These are phyloP conservation scores for Drosophila sucinea DNA, from an alignment of 1,140 invertebrate genomes.

Conservation along the genomic window DNA sequence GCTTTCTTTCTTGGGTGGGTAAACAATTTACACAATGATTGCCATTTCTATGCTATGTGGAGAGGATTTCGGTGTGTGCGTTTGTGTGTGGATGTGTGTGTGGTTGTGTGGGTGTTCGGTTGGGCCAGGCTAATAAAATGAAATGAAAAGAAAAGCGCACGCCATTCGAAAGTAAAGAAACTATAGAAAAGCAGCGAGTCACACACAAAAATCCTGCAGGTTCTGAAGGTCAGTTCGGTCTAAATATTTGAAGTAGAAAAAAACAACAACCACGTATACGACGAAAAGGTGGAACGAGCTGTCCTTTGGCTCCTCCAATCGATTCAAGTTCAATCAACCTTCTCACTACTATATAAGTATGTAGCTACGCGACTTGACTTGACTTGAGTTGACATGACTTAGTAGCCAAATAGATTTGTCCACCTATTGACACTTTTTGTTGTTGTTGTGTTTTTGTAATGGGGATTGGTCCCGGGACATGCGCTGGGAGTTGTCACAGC, in stretches of 20 bases:
- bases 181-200: slow-evolving; percentile 38
- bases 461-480: background rate
- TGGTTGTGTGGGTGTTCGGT: slow-evolving; percentile 42
- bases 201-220: slow-evolving; percentile 31
- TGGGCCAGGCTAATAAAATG: slow-evolving; percentile 63
- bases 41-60: slow-evolving; percentile 41
- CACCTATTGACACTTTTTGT: slow-evolving; percentile 45
- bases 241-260: background rate
- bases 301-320: slow-evolving; percentile 36
- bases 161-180: slow-evolving; percentile 42
- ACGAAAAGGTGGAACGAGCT: background rate
- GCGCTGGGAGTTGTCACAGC: slow-evolving; percentile 61
- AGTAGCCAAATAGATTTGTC: slow-evolving; percentile 58
- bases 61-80: slow-evolving; percentile 6
- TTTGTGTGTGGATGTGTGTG: slow-evolving; percentile 14
- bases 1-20: slow-evolving; percentile 40
- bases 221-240: slow-evolving; percentile 65
- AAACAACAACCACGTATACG: too few species aligned
- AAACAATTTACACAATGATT: slow-evolving; percentile 71
- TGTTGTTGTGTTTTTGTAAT: background rate
- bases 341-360: background rate
- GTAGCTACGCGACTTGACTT: background rate
- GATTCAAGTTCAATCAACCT: slow-evolving; percentile 78
- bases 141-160: slow-evolving; percentile 72
- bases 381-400: slow-evolving; percentile 45